phyloP scores from a whole-genome alignment of 2,113 vertebrate genomes.

The Hydrolagus affinis region DNA sequence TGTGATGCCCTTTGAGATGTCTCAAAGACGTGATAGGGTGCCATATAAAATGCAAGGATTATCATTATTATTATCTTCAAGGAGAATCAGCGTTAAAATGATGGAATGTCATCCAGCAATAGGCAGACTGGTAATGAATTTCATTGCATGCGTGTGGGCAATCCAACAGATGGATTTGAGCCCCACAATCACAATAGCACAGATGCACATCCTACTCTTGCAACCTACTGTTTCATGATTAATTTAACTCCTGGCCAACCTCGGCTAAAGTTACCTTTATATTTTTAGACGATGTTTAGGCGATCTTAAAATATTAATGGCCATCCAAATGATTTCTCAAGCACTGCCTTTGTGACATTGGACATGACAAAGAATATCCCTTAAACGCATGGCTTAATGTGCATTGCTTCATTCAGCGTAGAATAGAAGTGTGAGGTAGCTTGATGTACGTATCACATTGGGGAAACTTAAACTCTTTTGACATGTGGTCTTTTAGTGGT shows the following conservation, averaged over 20 bases:
- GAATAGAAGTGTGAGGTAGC: neutral
- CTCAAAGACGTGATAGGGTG: too few species aligned
- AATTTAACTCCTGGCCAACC: slow-evolving; percentile 16
- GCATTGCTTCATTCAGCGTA: too few species aligned
- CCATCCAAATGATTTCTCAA: neutral
- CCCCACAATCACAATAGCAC: neutral
- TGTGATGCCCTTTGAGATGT: too few species aligned
- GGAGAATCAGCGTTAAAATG: neutral
- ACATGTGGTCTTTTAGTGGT: too few species aligned
- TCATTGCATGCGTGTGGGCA: slow-evolving; percentile 4
- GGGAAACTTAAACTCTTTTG: too few species aligned
- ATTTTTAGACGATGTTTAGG: slow-evolving; percentile 8
- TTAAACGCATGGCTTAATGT: neutral
- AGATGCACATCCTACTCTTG: neutral
- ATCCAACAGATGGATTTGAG: neutral
- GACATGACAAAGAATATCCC: neutral
- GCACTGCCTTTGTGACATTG: neutral
- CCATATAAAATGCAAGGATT: too few species aligned
- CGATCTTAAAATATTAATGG: neutral
- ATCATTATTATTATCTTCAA: neutral
- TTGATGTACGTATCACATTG: too few species aligned
- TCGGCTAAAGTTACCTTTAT: neutral
- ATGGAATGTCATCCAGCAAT: slow-evolving; percentile 1
- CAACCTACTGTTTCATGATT: slow-evolving; percentile 11
- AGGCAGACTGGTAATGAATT: neutral